phyloP scores from a whole-genome alignment of 1,140 invertebrate species.

The Aculops lycopersici region DNA sequence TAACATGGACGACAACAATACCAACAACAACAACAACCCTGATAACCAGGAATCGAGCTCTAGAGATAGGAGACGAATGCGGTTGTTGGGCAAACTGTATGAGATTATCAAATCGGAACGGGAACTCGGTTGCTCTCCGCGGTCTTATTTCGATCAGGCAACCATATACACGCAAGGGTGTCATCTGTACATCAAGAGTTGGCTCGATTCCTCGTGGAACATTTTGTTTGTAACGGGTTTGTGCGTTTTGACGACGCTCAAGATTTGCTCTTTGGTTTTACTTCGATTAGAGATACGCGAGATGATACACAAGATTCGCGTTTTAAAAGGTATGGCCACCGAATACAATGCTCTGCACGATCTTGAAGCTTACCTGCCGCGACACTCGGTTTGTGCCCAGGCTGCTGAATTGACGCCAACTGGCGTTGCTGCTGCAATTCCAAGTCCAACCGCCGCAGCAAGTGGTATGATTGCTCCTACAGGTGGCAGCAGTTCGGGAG shows the following conservation, averaged over 20 bases:
- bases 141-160: too few relatives aligned
- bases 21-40: too few relatives aligned
- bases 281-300: slow-evolving; percentile 45
- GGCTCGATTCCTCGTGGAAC: slow-evolving; percentile 40
- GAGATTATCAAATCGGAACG: too few relatives aligned
- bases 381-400: slow-evolving; percentile 7
- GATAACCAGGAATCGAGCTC: too few relatives aligned
- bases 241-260: slow-evolving; percentile 58
- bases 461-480: too few relatives aligned
- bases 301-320: slow-evolving; percentile 55
- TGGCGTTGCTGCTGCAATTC: background rate
- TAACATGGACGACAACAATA: too few relatives aligned
- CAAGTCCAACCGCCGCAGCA: too few relatives aligned
- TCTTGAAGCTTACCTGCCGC: slow-evolving; percentile 12
- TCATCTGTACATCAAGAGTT: slow-evolving; percentile 29
- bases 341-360: slow-evolving; percentile 9
- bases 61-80: too few relatives aligned
- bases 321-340: slow-evolving; percentile 20
- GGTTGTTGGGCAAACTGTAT: too few relatives aligned
- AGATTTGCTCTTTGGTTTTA: slow-evolving; percentile 57
- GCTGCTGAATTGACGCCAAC: background rate
- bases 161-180: slow-evolving; percentile 24
- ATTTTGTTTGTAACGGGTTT: slow-evolving; percentile 48
- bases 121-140: too few relatives aligned
- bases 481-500: too few relatives aligned